These are phyloP conservation scores for Melanostoma mellinum DNA, from an alignment of 2,888 invertebrate genomes.

Conservation along the genomic window DNA sequence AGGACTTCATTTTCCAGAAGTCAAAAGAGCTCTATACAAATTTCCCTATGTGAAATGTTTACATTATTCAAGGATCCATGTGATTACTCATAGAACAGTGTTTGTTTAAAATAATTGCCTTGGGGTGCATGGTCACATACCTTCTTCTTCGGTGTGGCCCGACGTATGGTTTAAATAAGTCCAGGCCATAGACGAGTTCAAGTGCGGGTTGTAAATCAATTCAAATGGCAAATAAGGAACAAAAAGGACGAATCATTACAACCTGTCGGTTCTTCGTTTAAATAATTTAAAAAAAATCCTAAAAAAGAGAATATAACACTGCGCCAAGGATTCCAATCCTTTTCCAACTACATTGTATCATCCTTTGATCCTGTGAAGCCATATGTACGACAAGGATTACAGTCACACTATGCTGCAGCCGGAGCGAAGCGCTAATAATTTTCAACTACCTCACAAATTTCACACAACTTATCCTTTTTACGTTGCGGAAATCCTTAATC, in stretches of 20 bases:
- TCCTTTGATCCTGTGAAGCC: constrained; percentile 43
- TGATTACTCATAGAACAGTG: constrained; percentile 33
- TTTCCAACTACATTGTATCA: not conserved
- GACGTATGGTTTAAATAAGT: too few species aligned
- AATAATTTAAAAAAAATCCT: constrained; percentile 58
- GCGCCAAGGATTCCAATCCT: constrained; percentile 26
- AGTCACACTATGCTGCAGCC: constrained; percentile 36
- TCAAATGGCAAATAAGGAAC: constrained; percentile 36
- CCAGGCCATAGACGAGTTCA: too few species aligned
- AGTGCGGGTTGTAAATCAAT: constrained; percentile 58
- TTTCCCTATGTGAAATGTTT: constrained; percentile 36
- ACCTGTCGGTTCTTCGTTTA: constrained; percentile 22
- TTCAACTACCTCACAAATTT: constrained; percentile 50
- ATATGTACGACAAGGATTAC: constrained; percentile 56
- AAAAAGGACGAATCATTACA: constrained; percentile 47
- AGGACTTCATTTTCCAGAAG: not conserved
- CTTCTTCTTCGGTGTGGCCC: too few species aligned
- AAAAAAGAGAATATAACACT: constrained; percentile 26
- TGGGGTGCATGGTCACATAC: not conserved
- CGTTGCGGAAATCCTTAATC: constrained; percentile 52
- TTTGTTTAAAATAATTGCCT: constrained; percentile 53
- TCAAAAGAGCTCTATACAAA: not conserved
- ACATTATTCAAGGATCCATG: constrained; percentile 55
- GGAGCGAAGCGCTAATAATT: constrained; percentile 59
- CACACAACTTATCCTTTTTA: constrained; percentile 55